phyloP scores from a whole-genome alignment of 1,140 invertebrate genomes.

The Zaprionus kolodkinae region DNA sequence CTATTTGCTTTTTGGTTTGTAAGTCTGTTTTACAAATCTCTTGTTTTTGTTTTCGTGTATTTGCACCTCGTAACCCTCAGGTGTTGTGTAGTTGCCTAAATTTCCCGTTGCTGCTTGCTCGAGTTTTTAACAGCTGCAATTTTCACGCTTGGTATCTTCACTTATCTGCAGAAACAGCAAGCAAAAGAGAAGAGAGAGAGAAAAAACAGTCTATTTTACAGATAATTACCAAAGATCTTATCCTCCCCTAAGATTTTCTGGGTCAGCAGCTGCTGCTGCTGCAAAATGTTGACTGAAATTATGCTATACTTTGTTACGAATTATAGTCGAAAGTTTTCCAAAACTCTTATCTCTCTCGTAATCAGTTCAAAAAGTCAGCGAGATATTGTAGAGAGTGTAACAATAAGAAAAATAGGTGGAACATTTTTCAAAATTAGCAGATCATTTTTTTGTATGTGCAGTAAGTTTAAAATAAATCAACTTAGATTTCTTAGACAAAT shows the following conservation, averaged over 20 bases:
- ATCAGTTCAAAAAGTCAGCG: background rate
- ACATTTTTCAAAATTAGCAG: too few species aligned
- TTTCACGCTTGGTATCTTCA: conserved; percentile 58
- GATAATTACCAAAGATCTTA: conserved; percentile 72
- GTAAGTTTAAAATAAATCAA: conserved; percentile 10
- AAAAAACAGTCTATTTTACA: conserved; percentile 30
- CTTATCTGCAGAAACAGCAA: conserved; percentile 17
- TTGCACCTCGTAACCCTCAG: conserved; percentile 10
- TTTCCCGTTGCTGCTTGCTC: conserved; percentile 37
- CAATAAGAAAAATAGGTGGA: background rate
- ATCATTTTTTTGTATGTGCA: too few species aligned
- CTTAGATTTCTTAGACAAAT: background rate
- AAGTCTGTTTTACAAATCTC: conserved; percentile 33
- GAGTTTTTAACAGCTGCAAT: conserved; percentile 69
- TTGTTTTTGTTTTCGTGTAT: conserved; percentile 8
- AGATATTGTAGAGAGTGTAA: background rate
- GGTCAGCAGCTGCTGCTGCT: conserved; percentile 39
- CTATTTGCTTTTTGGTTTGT: conserved; percentile 67
- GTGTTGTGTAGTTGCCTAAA: conserved; percentile 16
- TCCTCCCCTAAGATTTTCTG: conserved; percentile 46
- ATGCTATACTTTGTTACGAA: conserved; percentile 34
- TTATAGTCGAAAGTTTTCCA: conserved; percentile 19
- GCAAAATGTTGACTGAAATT: conserved; percentile 38
- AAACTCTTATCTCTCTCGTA: background rate
- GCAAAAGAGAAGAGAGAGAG: background rate